Evolutionary conservation across 2,888 invertebrate genomes (phyloP), one percentile per base, ranked within the genome.

Genomic region (Anoplius nigerrimus): DNA sequence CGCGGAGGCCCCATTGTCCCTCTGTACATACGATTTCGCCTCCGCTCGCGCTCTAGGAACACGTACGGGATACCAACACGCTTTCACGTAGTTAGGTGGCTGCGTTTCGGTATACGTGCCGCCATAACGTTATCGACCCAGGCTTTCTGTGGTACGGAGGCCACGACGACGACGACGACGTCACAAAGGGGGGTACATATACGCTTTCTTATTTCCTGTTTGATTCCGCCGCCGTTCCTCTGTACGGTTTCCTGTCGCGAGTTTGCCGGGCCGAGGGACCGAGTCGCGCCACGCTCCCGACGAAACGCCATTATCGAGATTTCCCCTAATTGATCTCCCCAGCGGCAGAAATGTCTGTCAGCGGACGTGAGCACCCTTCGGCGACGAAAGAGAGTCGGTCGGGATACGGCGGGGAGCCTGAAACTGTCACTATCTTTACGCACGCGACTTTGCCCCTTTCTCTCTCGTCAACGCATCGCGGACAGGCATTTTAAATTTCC

Each of bases 301-400:
- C 78, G 69, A 76, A 80, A 83, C 77, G 70, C 76, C 77, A 79
- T 85, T 84, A 85, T 82, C 82, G 72, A 75, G 74, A 84, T 85
- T 82, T 82, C 78, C 77, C 79, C 82, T 83, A 84, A 86, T 86
- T 82, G 82, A 83, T 85, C 82, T 82, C 67, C 56, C 67, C 60
- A 24, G 66, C 51, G 58, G 58, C 55, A 64, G 48, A 62, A 69
- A 72, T 57, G 63, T 18, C 59, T 42, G 58, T 53, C 64, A 52
- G 48, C 54, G 57, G 45, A 4, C 52, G n/a, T 21, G 53, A 52
- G 43, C n/a, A 34, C 67, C 55, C 20, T 45, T 65, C 55, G 16
- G 55, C 53, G 24, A 42, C 57, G 58, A 60, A 65, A 67, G 64
- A 62, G 46, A 61, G 24, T 21, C 18, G 45, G 20, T 15, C 2